Evolutionary conservation across 2,113 vertebrate species (phyloP), one percentile per base, ranked within the genome.

Genomic region (Esox niger): DNA sequence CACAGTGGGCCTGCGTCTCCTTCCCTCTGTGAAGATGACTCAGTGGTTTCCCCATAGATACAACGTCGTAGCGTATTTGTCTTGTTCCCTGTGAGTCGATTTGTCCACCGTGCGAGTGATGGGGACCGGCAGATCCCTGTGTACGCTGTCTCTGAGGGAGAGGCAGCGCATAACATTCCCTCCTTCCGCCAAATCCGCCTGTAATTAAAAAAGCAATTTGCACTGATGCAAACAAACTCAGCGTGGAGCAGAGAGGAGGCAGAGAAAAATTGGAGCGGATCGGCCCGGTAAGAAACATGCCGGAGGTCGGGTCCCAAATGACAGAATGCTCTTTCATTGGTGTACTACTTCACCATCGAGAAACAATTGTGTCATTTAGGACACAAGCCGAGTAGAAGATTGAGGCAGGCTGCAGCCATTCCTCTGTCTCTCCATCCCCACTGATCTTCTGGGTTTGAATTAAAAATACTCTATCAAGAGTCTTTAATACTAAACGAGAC

Each of bases 131-230:
- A 81, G 72, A 69, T 84, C 69, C 78, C 75, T 56, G 64, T 71
- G 70, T 68, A 76, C 68, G 61, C 68, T 71, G 64, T 80, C 71
- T 80, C 70, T 1, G 20, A 66, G 46, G 70, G 68, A 69, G 65
- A 20, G 67, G 74, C 74, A 46, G 60, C 59, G 10, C 47, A 73
- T 66, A 68, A 63, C 67, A 59, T 68, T 71, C 71, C 75, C 70
- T 78, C 74, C 55, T n/a, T n/a, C n/a, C n/a, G n/a, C n/a, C n/a
- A n/a, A n/a, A n/a, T n/a, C n/a, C 58, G 76, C 65, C 82, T 32
- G 79, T 83, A 83, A 87, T 86, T 87, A 86, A 86, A 70, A 79
- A 84, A 83, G 68, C 78, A 76, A 85, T 84, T 88, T 80, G 72
- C 79, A 73, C 70, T 75, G 65, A 76, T 77, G 68, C 73, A 84